These are phyloP conservation scores for Brachyptera putata DNA, from an alignment of 2,888 invertebrate species.

Conservation along the genomic window DNA sequence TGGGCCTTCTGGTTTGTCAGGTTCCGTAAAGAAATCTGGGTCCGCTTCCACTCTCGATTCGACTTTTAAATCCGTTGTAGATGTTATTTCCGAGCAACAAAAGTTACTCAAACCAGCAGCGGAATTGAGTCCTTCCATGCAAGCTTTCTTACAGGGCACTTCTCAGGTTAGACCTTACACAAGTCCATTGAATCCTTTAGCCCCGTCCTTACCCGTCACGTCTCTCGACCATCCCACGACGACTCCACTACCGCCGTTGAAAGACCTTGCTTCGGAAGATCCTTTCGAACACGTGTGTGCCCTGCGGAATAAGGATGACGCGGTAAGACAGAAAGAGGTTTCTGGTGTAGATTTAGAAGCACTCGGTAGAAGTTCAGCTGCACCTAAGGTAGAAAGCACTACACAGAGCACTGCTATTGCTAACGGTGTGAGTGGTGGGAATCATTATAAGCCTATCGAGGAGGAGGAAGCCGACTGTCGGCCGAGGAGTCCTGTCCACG, in stretches of 20 bases:
- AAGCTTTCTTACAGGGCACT: constrained; percentile 57
- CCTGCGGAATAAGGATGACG: constrained; percentile 2
- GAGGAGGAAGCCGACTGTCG: constrained; percentile 47
- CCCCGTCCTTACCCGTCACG: constrained; percentile 43
- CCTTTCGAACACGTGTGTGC: constrained; percentile 40
- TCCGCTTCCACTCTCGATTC: constrained; percentile 81
- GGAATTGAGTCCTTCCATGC: constrained; percentile 64
- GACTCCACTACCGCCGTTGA: constrained; percentile 24
- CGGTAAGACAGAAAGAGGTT: not conserved
- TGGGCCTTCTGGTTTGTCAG: constrained; percentile 62
- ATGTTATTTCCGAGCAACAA: constrained; percentile 83
- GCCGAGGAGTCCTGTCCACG: constrained; percentile 59
- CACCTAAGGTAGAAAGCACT: not conserved
- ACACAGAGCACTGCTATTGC: not conserved
- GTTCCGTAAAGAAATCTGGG: constrained; percentile 73
- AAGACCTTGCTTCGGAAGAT: constrained; percentile 33
- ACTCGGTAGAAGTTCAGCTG: not conserved
- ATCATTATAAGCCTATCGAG: not conserved
- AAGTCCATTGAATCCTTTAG: constrained; percentile 22
- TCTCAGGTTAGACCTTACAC: constrained; percentile 40
- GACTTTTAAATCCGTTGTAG: constrained; percentile 77
- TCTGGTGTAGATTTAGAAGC: not conserved
- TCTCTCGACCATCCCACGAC: constrained; percentile 35
- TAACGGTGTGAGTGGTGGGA: constrained; percentile 4
- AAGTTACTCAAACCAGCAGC: constrained; percentile 76